phyloP scores from a whole-genome alignment of 1,140 invertebrate species.

The Drosophila prosaltans region DNA sequence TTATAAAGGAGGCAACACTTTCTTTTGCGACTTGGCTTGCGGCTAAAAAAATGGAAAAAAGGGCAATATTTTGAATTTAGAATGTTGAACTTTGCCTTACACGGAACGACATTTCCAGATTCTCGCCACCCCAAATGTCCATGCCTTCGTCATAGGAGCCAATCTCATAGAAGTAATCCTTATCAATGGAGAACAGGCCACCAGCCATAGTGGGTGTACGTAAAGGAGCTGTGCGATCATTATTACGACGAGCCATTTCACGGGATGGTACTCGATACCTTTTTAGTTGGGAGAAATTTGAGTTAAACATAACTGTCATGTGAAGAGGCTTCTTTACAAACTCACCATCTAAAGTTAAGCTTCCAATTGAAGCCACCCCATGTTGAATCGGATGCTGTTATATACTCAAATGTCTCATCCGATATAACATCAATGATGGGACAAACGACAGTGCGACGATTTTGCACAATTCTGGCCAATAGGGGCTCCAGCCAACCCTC shows the following conservation, averaged over 20 bases:
- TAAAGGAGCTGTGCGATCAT: constrained; percentile 94
- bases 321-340: not conserved
- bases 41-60: constrained; percentile 53
- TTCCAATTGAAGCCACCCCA: constrained; percentile 99
- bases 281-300: not conserved
- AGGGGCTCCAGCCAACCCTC: constrained; percentile 98
- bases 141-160: constrained; percentile 99
- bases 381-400: constrained; percentile 96
- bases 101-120: constrained; percentile 99
- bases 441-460: constrained; percentile 97
- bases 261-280: constrained; percentile 98
- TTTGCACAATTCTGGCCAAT: constrained; percentile 93
- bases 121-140: constrained; percentile 99
- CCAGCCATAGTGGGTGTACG: constrained; percentile 99
- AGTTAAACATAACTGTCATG: no score
- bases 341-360: constrained; percentile 97
- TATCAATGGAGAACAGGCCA: constrained; percentile 97
- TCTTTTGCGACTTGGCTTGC: constrained; percentile 66
- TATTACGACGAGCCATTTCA: constrained; percentile 94
- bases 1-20: constrained; percentile 42
- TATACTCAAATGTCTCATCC: constrained; percentile 98
- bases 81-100: constrained; percentile 86
- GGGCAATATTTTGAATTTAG: constrained; percentile 9
- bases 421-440: constrained; percentile 99
- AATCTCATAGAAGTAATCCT: constrained; percentile 98